Base-by-base conservation (phyloP, 2,113 vertebrate species). In the Talpa occidentalis region DNA sequence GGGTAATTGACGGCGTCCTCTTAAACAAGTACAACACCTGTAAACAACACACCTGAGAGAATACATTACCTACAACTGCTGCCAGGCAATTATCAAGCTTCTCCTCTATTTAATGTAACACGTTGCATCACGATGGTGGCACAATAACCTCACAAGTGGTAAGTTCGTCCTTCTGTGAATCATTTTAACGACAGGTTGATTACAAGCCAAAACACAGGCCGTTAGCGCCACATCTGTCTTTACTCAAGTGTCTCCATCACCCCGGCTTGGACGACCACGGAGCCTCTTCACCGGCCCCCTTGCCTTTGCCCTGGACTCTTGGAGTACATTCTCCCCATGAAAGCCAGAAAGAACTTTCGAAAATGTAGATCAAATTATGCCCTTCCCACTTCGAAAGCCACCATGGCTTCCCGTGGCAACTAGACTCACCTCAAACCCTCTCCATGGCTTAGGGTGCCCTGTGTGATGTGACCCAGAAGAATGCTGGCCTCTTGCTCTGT, bases 1-100 rank as follows among this genome's bases (percentile, higher is more conserved):
- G 93, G 88, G 76, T 94, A 92, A 91, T 83, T 94, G 91, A 76
- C 87, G 19, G 40, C 60, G 49, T 35, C 83, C 94, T 90, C 91
- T 94, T 95, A 96, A 97, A 69, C 85, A 95, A 93, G 92, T 77
- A 2, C 44, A 74, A 35, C 74, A 88, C 80, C 93, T 96, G 96
- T 89, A 85, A 97, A 93, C 87, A 88, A 44, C 95, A 74, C 77
- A 91, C 78, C 84, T 62, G 72, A 84, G 67, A 94, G 72, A 92
- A 83, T 35, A 47, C 9, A 42, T 86, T 87, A 88, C 94, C 92
- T 96, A 19, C 64, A 96, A 79, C 1, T 1, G 87, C 62, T 69
- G 90, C 70, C 8, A 73, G 67, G 95, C 92, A 91, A 94, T 94
- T 96, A 97, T 82, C 87, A 64, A 72, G 84, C 94, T 93, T 92